Conservation (phyloP, 2,797 vertebrate species). For the Steatocranus sp. region DNA sequence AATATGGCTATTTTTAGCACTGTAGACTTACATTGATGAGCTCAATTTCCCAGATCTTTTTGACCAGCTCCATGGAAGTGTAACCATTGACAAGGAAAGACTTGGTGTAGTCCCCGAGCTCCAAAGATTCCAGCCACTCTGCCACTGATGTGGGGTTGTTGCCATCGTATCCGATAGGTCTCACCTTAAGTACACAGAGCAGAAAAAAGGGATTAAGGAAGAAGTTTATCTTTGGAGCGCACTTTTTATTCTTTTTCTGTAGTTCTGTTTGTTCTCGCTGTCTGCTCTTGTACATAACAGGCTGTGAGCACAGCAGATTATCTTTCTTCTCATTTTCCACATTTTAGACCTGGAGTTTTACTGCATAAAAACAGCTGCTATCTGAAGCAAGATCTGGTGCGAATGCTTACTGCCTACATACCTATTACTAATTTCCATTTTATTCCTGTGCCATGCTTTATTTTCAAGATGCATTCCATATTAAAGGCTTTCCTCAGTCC, state of each 20-base stretch:
- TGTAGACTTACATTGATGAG: slow-evolving; percentile 92
- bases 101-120: slow-evolving; percentile 97
- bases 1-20: background rate
- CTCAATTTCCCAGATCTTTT: slow-evolving; percentile 99
- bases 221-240: rapidly evolving
- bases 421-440: background rate
- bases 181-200: slow-evolving; percentile 77
- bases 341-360: background rate
- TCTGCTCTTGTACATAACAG: background rate
- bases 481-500: background rate
- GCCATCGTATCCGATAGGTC: slow-evolving; percentile 89
- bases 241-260: background rate
- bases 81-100: slow-evolving; percentile 96
- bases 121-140: slow-evolving; percentile 96
- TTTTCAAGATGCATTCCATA: background rate
- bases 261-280: background rate
- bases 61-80: slow-evolving; percentile 97
- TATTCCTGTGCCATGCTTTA: background rate
- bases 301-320: background rate
- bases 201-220: background rate
- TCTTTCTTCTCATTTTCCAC: background rate
- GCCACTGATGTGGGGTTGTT: slow-evolving; percentile 95
- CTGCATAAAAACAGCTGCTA: background rate
- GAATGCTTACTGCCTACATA: background rate
- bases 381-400: background rate